Evolutionary conservation across 2,888 invertebrate species (phyloP).

Genomic region (Ormyrus nitidulus): DNA sequence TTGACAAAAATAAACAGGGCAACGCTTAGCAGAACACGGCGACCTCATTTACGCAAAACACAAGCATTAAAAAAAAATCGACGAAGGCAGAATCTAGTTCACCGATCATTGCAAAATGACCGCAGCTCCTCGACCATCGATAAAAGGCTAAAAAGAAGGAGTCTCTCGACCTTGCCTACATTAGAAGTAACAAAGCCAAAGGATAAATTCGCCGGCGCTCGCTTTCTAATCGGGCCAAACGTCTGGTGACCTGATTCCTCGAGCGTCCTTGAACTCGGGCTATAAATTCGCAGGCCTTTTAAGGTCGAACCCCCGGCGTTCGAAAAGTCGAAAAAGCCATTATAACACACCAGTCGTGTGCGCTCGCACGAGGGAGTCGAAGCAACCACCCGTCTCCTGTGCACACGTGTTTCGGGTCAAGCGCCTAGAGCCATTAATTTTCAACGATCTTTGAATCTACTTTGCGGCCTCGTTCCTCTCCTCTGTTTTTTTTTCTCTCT

Average conservation of each 20-base stretch:
- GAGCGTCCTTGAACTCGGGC: conserved; percentile 41
- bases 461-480: background rate
- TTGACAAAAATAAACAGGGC: too few relatives aligned
- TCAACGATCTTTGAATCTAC: conserved; percentile 17
- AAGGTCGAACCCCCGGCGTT: background rate
- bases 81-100: background rate
- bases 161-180: background rate
- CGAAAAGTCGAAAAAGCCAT: conserved; percentile 23
- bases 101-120: background rate
- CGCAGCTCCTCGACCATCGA: too few relatives aligned
- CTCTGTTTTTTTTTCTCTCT: too few relatives aligned
- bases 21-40: too few relatives aligned
- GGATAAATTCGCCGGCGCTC: background rate
- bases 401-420: background rate
- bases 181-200: background rate
- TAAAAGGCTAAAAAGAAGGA: background rate
- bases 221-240: background rate
- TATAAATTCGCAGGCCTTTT: conserved; percentile 38
- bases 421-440: conserved; percentile 29
- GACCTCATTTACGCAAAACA: too few relatives aligned
- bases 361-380: background rate
- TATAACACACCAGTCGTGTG: conserved; percentile 1
- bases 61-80: background rate
- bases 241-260: conserved; percentile 36
- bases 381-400: background rate